phyloP scores from a whole-genome alignment of 2,113 vertebrate genomes.

The Oxygymnocypris stewartii region DNA sequence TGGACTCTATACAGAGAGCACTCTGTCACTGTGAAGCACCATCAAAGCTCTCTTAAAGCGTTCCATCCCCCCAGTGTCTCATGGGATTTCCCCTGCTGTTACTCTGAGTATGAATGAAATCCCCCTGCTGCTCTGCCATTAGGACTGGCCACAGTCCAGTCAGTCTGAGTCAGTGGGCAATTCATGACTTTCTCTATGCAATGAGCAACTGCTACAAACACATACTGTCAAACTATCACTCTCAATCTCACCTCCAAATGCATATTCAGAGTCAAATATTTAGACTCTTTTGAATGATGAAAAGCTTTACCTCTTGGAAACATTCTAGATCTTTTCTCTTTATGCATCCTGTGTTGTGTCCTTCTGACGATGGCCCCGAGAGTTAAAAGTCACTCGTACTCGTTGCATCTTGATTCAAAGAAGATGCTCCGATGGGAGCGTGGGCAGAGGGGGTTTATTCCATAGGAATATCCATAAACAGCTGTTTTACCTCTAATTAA shows the following conservation, averaged over 20 bases:
- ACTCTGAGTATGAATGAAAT: constrained; percentile 65
- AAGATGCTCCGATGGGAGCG: constrained; percentile 43
- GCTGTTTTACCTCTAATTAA: constrained; percentile 78
- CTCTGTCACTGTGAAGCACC: constrained; percentile 57
- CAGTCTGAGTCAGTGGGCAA: constrained; percentile 60
- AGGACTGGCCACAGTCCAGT: constrained; percentile 56
- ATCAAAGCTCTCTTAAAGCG: constrained; percentile 73
- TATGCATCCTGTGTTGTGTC: constrained; percentile 50
- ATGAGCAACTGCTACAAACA: not conserved
- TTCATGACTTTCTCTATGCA: constrained; percentile 31
- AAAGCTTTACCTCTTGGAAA: not conserved
- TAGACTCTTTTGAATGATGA: not conserved
- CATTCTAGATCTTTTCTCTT: not conserved
- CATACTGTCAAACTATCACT: not conserved
- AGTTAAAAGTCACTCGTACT: constrained; percentile 59
- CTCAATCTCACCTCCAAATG: not conserved
- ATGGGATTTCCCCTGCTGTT: constrained; percentile 67
- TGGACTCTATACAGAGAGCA: constrained; percentile 8
- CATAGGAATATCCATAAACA: constrained; percentile 68
- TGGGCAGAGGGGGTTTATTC: constrained; percentile 51
- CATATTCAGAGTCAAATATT: not conserved
- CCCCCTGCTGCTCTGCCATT: constrained; percentile 69
- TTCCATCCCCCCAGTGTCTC: constrained; percentile 62
- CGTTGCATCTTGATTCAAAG: constrained; percentile 52
- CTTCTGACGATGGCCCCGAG: constrained; percentile 32